Evolutionary conservation across 2,113 vertebrate genomes (phyloP), one percentile per base, ranked within the genome.

Genomic region (Himantopus leucocephalus): DNA sequence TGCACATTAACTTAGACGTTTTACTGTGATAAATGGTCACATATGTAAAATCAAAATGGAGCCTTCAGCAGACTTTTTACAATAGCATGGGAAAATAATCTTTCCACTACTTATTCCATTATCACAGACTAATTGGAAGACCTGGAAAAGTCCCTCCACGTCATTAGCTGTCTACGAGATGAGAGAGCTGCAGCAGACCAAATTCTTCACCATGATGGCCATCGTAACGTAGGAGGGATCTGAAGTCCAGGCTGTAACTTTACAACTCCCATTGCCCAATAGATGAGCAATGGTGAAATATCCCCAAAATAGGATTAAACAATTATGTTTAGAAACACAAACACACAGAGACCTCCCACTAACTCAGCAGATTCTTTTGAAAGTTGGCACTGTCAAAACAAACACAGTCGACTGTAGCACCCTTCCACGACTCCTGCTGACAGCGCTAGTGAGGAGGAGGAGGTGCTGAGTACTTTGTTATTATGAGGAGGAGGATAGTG

Each of bases 391-490:
- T 95, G 94, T 97, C 93, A 97, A 91, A 97, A 95, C 95, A 97
- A 96, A 97, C 85, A 92, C 89, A 74, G 94, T 56, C 43, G 93
- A 89, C 89, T 95, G 92, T 76, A 96, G 96, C 96, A 94, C 91
- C 94, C 96, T 95, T 94, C 94, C 77, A 79, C 84, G 3, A 34
- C 92, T 96, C 96, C 95, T 90, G 96, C 97, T 96, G 97, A 97
- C 97, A 96, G 96, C 63, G 59, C 96, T 94, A 94, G 96, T 70
- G 96, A 97, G 94, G 95, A 97, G 96, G 96, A 94, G 96, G 95
- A 97, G 95, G 95, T 92, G 96, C 94, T 93, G 97, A 97, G 87
- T 75, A 95, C 96, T 97, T 96, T 90, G 97, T 96, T 97, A 96
- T 96, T 85, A 95, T 82, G 95, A 96, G 94, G 95, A 97, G 96